phyloP scores from a whole-genome alignment of 2,113 vertebrate genomes.

The Capra hircus region DNA sequence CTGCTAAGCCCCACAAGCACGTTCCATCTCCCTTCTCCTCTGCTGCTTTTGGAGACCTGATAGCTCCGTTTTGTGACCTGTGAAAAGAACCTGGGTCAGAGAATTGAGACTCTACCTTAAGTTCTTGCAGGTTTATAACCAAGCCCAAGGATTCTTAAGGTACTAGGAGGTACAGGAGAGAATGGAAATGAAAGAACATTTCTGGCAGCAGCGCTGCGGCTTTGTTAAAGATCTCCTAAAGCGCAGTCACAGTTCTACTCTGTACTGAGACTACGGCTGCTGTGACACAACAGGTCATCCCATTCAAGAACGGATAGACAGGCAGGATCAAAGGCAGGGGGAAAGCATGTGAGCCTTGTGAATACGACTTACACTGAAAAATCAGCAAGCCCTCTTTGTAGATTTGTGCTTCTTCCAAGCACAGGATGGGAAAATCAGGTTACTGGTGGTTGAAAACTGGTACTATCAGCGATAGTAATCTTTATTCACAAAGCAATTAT shows the following conservation, averaged over 20 bases:
- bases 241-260: not conserved
- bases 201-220: not conserved
- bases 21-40: not conserved
- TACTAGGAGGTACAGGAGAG: not conserved
- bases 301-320: not conserved
- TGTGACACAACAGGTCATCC: not conserved
- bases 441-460: not conserved
- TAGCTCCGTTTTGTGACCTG: not conserved
- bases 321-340: not conserved
- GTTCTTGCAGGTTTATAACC: not conserved
- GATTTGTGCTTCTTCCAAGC: conserved; percentile 27
- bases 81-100: not conserved
- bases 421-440: not conserved
- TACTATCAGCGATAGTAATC: not conserved
- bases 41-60: not conserved
- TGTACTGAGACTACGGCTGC: not conserved
- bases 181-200: not conserved
- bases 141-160: not conserved
- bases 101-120: not conserved
- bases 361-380: not conserved
- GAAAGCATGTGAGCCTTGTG: not conserved
- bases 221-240: not conserved
- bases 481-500: conserved; percentile 1
- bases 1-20: not conserved
- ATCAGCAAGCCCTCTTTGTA: not conserved